phyloP scores from a whole-genome alignment of 2,113 vertebrate species.

The Cyanocitta stelleri region DNA sequence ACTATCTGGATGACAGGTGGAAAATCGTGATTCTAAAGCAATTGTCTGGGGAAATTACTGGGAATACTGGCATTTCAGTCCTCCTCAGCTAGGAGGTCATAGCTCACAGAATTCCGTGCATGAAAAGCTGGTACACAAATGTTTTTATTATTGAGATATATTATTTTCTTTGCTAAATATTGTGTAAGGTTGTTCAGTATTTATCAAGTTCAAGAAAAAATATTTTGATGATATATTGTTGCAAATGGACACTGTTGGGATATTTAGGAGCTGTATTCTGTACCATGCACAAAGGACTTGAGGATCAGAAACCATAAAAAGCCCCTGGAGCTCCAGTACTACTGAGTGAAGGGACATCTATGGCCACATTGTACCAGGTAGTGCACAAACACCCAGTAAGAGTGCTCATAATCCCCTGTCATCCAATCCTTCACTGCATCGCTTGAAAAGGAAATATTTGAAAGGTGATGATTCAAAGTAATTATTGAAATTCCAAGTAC shows the following conservation, averaged over 20 bases:
- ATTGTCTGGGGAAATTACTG: not conserved
- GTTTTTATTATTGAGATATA: not conserved
- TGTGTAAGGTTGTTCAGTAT: not conserved
- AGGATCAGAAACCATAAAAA: not conserved
- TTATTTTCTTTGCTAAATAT: not conserved
- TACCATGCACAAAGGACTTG: not conserved
- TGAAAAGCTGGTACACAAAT: not conserved
- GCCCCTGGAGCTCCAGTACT: not conserved
- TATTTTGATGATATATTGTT: not conserved
- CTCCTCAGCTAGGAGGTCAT: not conserved
- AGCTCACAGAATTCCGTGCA: not conserved
- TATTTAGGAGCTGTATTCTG: not conserved
- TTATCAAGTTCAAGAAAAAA: not conserved
- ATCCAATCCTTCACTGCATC: not conserved
- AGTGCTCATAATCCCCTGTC: not conserved
- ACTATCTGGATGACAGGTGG: not conserved
- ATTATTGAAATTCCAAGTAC: constrained; percentile 25
- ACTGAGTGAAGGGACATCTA: not conserved
- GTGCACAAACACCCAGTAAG: not conserved
- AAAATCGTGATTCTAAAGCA: not conserved
- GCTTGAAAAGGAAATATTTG: not conserved
- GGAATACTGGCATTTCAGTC: not conserved
- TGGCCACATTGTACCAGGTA: not conserved
- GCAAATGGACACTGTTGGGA: not conserved
- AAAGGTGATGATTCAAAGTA: not conserved